Conservation (phyloP, 1,140 invertebrate species). For the Euborellia annulipes region DNA sequence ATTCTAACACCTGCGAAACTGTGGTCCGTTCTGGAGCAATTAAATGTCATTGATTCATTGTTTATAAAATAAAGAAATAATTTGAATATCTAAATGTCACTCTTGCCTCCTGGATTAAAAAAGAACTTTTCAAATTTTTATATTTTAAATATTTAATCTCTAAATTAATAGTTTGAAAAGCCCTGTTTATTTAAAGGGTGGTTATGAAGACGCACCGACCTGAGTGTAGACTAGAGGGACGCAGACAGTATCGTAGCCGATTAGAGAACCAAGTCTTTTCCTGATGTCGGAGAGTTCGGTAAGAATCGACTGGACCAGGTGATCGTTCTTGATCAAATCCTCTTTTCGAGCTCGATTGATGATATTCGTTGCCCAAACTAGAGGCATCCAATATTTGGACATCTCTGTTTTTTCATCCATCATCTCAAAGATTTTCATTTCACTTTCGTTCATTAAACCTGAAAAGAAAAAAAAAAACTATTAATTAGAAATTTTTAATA, state of each 20-base stretch:
- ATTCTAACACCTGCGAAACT: too few species aligned
- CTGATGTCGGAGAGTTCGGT: slow-evolving; percentile 70
- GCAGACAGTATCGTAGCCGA: slow-evolving; percentile 91
- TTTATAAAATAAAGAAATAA: too few species aligned
- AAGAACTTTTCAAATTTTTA: background rate
- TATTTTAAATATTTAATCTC: too few species aligned
- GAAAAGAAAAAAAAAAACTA: slow-evolving; percentile 13
- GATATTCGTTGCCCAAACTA: slow-evolving; percentile 81
- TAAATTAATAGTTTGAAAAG: background rate
- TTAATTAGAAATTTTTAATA: background rate
- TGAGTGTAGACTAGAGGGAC: slow-evolving; percentile 96
- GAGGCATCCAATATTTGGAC: slow-evolving; percentile 86
- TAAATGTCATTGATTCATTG: too few species aligned
- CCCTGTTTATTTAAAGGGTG: background rate
- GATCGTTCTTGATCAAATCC: slow-evolving; percentile 62
- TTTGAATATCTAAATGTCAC: too few species aligned
- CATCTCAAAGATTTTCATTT: slow-evolving; percentile 75
- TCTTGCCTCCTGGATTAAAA: slow-evolving; percentile 3
- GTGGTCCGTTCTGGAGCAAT: too few species aligned
- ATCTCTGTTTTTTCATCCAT: slow-evolving; percentile 74
- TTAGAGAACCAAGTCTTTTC: slow-evolving; percentile 57
- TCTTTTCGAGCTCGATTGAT: slow-evolving; percentile 72
- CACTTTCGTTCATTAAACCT: slow-evolving; percentile 81
- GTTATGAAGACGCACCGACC: slow-evolving; percentile 38
- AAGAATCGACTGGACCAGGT: slow-evolving; percentile 71